Percentiles rank a stretch among this genome's conserved stretches.
phyloP scores from a whole-genome alignment of 2,888 invertebrate species.

The Perithous albicinctus region DNA sequence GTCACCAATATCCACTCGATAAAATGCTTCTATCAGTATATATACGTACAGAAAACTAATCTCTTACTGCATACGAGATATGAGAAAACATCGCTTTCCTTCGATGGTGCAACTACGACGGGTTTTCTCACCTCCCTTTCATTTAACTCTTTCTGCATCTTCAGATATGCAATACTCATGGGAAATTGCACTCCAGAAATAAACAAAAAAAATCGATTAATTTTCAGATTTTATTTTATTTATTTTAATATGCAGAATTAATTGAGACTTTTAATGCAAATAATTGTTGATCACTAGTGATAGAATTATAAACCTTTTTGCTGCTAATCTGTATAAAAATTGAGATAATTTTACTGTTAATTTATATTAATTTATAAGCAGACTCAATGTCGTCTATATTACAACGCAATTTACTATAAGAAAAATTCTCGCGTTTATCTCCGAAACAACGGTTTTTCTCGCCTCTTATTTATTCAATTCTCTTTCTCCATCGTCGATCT shows the following conservation, averaged over 20 bases:
- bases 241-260: neutral
- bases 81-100: conserved; percentile 64
- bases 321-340: neutral
- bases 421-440: neutral
- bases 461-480: no score
- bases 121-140: conserved; percentile 22
- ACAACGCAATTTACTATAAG: no score
- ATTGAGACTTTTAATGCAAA: no score
- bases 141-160: conserved; percentile 29
- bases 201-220: neutral
- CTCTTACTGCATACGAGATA: neutral
- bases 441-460: no score
- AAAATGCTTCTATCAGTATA: conserved; percentile 10
- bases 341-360: neutral
- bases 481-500: no score
- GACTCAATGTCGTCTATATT: no score
- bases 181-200: neutral
- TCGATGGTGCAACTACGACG: conserved; percentile 67
- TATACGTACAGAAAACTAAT: conserved; percentile 18
- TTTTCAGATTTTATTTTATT: neutral
- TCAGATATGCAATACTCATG: neutral
- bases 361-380: neutral
- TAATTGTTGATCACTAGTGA: no score
- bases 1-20: conserved; percentile 74
- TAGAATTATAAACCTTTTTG: no score